phyloP scores from a whole-genome alignment of 2,113 vertebrate species.

The Lepus timidus region DNA sequence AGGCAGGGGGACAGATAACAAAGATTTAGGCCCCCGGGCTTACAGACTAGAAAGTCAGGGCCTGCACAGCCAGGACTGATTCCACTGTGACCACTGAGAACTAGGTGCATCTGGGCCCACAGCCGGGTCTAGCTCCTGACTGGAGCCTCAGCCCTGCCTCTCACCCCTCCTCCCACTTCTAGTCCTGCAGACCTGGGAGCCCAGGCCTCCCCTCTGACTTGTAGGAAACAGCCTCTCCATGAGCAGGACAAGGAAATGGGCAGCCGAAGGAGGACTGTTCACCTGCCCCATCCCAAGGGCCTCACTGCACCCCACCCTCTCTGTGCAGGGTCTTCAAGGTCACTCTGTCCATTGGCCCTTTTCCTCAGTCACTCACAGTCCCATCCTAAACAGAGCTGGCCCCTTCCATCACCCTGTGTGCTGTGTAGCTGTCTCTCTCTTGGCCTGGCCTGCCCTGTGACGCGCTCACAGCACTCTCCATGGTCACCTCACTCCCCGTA shows the following conservation, averaged over 20 bases:
- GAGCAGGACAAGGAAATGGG: neutral
- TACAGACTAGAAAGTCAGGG: no score
- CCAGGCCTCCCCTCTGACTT: neutral
- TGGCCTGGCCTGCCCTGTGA: no score
- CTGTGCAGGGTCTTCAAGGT: neutral
- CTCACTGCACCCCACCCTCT: neutral
- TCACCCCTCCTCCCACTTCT: no score
- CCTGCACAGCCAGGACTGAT: no score
- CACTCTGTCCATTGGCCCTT: no score
- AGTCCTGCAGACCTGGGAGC: neutral
- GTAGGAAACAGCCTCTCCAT: neutral
- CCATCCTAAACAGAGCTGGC: neutral
- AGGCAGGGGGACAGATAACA: neutral
- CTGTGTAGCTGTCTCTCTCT: no score
- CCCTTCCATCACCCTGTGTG: fast-evolving
- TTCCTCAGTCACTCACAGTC: neutral
- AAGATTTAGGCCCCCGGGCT: neutral
- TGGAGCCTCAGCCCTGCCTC: no score
- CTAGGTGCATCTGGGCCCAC: neutral
- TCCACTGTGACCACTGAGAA: neutral
- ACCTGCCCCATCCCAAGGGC: no score
- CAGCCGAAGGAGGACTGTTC: neutral
- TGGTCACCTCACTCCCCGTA: no score
- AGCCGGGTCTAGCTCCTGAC: no score
- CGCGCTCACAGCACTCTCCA: no score